Percentiles rank a stretch among this genome's conserved stretches.
Evolutionary conservation across 92 coral and sea anemone species (phyloP).

Genomic region (Virgularia gustaviana): DNA sequence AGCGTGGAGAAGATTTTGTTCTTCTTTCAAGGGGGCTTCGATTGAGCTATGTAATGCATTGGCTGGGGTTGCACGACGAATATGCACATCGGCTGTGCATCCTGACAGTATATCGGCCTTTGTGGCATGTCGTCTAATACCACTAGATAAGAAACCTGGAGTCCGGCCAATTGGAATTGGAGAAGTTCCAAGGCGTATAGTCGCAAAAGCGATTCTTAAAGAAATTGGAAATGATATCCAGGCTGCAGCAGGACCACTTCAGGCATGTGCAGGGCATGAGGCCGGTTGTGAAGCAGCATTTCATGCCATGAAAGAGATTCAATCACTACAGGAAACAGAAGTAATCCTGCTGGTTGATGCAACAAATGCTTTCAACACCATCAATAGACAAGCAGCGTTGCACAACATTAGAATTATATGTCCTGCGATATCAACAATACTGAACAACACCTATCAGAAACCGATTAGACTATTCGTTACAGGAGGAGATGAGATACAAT

Average conservation of each 20-base stretch:
- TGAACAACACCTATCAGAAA: conserved; percentile 1
- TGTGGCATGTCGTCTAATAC: conserved; percentile 1
- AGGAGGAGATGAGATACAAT: conserved; percentile 7
- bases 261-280: conserved; percentile 15
- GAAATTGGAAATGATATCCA: conserved; percentile 10
- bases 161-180: not conserved
- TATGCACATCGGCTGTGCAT: conserved; percentile 7
- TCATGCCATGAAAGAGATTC: conserved; percentile 37
- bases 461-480: not conserved
- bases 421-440: conserved; percentile 10
- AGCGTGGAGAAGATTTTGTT: conserved; percentile 12
- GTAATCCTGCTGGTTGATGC: conserved; percentile 36
- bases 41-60: conserved; percentile 7
- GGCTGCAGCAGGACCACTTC: conserved; percentile 10
- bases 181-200: conserved; percentile 1
- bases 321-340: conserved; percentile 18
- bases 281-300: conserved; percentile 37
- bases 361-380: conserved; percentile 38
- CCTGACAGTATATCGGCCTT: conserved; percentile 9
- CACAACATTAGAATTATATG: conserved; percentile 26
- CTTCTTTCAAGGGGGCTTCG: conserved; percentile 13
- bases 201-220: conserved; percentile 16
- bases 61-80: conserved; percentile 8
- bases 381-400: conserved; percentile 30
- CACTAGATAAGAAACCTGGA: not conserved